Evolutionary conservation across 2,888 invertebrate species (phyloP), one percentile per base, ranked within the genome.

Genomic region (Hypomecis punctinalis): DNA sequence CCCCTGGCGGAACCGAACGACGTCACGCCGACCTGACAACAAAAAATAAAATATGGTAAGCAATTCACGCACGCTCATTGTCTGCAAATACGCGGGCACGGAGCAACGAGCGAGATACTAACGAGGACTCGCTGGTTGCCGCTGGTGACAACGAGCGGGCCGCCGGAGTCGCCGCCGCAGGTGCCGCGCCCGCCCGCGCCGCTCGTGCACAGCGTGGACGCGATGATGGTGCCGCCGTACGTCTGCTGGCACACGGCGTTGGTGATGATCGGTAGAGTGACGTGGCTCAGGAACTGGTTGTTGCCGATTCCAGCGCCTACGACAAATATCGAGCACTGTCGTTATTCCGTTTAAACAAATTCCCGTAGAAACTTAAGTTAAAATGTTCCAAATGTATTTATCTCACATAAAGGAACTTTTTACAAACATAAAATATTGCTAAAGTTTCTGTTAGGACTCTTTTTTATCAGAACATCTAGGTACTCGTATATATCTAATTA

Each of bases 111-210:
- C n/a, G n/a, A n/a, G n/a, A 33, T 23, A 51, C 51, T 23, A 1
- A 39, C 51, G 5, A 51, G 39, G 13, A 37, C 13, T 13, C 51
- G 51, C 13, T 39, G 37, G 51, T 39, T 39, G 51, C 39, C 51
- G 51, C 51, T n/a, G n/a, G n/a, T n/a, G n/a, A n/a, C n/a, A n/a
- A n/a, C n/a, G n/a, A n/a, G n/a, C n/a, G n/a, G n/a, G n/a, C n/a
- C n/a, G n/a, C n/a, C n/a, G n/a, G n/a, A 86, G 81, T 88, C 89
- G 0, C 87, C 84, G 77, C 86, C 78, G 85, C 91, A 85, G 74
- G 90, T 82, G 76, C 86, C 77, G 11, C 67, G 67, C 40, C 84
- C 82, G 42, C 73, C 71, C n/a, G 76, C 68, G 57, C 82, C 83
- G 77, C 82, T 78, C 70, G 83, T 79, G 82, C 90, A 83, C 74